Conservation (phyloP, 2,797 vertebrate species). For the Threskiornis aethiopicus region DNA sequence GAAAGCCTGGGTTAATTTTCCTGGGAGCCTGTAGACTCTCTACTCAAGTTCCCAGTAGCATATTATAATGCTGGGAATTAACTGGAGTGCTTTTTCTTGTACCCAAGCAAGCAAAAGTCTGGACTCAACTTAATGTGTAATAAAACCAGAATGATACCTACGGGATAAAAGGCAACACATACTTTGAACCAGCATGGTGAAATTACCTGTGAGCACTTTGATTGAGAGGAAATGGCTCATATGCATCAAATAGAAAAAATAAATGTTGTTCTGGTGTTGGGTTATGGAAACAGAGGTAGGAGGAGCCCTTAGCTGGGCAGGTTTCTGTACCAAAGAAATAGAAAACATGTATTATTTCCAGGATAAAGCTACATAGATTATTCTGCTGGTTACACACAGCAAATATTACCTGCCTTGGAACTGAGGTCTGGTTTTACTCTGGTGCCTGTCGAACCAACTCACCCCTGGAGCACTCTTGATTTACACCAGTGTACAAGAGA, state of each 20-base stretch:
- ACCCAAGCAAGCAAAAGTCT: background rate
- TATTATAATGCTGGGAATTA: background rate
- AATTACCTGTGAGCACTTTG: background rate
- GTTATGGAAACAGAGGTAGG: background rate
- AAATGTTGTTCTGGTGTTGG: background rate
- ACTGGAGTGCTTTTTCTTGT: background rate
- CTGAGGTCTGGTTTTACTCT: background rate
- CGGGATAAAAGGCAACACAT: background rate
- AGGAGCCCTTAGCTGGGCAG: background rate
- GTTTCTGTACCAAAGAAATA: background rate
- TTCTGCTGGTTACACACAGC: background rate
- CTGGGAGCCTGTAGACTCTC: background rate
- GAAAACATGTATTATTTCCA: background rate
- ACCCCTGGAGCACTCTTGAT: background rate
- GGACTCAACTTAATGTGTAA: background rate
- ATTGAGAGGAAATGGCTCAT: background rate
- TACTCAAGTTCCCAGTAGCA: background rate
- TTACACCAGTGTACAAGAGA: background rate
- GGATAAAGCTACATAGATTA: background rate
- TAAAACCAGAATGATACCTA: background rate
- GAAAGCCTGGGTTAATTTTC: background rate
- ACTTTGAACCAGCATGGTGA: background rate
- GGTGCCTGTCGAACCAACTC: background rate
- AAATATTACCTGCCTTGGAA: background rate
- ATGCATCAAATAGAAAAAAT: accelerated